Evolutionary conservation across 1,140 invertebrate species (phyloP), one percentile per base, ranked within the genome.

Genomic region (Aphaenogaster floridana): DNA sequence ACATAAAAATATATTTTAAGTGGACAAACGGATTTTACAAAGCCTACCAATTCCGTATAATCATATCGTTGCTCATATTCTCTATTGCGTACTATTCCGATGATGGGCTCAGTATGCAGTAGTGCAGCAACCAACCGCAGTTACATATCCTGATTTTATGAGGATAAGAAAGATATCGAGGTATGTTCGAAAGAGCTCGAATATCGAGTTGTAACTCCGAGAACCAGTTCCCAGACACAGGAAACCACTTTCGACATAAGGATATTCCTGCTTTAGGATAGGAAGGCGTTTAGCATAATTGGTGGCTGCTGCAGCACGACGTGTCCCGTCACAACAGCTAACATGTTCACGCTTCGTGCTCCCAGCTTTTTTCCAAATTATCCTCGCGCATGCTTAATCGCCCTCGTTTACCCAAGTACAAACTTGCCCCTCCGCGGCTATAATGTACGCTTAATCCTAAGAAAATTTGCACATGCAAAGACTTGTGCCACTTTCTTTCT

Each of bases 261-360:
- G 54, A 61, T 86, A 83, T 76, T 69, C 59, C 86, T 36, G 66
- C 66, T 83, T 81, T 83, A 71, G 66, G 59, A 71, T 71, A 83
- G 69, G 84, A 74, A 79, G 34, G 52, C 88, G 79, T 81, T 93
- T 93, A 92, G 87, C 92, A 93, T 93, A 93, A 93, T 93, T 89
- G 88, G 76, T 90, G 87, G 80, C 66, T 86, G 86, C 86, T 87
- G 88, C 83, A 76, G 34, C 86, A 28, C 74, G 84, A 92, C 77
- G 74, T 84, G 59, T 77, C 66, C 66, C 86, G 91, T 92, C 92
- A 92, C 79, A 90, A 92, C 87, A 87, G 42, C 61, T 80, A 74
- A 84, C 71, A 50, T 66, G 54, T 90, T 92, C 77, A 93, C 91
- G 83, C 89, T 91, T 91, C 74, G 85, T 90, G 85, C 79, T 54